Base-by-base conservation (phyloP, 2,888 invertebrate genomes). In the Euphydryas editha region DNA sequence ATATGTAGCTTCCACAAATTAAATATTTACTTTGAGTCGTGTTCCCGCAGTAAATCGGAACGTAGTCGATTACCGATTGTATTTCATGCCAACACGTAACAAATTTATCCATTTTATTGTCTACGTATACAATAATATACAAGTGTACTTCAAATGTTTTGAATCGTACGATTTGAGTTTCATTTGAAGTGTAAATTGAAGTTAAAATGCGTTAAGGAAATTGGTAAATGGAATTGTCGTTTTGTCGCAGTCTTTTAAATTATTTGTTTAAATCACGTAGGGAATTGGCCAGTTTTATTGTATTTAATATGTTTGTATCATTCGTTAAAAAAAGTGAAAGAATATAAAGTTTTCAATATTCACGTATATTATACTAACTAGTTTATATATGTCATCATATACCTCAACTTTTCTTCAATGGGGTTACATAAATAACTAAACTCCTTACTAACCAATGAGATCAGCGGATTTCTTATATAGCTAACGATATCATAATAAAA, bases 11-110 rank as follows among this genome's bases (percentile, higher is more conserved):
- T 47, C 47, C 17, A 17, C 21, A 49, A 21, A 49, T 57, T 57
- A 24, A 49, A 57, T 57, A 57, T 62, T 47, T 62, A 39, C 39
- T 13, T 18, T 57, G 57, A 51, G 5, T 58, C 49, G 36, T 39
- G 57, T 58, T 57, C 21, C 62, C 47, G 56, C 37, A 47, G 39
- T 37, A 51, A 51, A 44, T 58, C 51, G 51, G 58, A 54, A 30
- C 18, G 63, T 58, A 20, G 57, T 63, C 42, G 51, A 42, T 63
- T 51, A 42, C 58, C 49, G 51, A 58, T 58, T 58, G 63, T 51
- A 49, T 57, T 57, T 57, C 57, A 21, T 62, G 57, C 57, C 47
- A 57, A 62, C 39, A 39, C 18, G 51, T 39, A 58, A 58, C 30
- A 30, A 51, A 58, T 39, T 63, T 49, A 30, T 49, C 57, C 49